phyloP scores from a whole-genome alignment of 2,113 vertebrate genomes.

The Sapajus apella region DNA sequence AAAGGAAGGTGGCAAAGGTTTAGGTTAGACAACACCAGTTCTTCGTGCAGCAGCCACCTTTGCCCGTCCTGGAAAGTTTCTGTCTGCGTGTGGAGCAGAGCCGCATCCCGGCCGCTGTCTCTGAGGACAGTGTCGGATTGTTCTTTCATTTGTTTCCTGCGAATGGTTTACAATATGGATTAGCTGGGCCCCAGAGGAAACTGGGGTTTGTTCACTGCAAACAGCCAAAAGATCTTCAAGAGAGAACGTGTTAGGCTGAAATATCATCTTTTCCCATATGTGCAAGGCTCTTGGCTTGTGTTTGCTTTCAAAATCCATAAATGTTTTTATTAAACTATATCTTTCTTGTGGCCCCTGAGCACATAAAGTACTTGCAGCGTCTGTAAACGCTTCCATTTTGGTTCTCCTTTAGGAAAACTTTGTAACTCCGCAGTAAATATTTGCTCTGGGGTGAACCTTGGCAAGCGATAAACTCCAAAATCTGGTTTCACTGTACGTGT shows the following conservation, averaged over 20 bases:
- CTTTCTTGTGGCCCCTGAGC: conserved; percentile 56
- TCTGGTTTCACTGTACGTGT: conserved; percentile 35
- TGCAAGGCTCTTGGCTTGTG: conserved; percentile 56
- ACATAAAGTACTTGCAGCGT: neutral
- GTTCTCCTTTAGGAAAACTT: conserved; percentile 60
- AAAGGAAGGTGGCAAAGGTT: neutral
- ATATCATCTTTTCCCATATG: conserved; percentile 67
- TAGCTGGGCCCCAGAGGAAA: conserved; percentile 48
- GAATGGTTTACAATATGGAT: conserved; percentile 66
- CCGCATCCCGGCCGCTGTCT: neutral
- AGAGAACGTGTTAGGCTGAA: conserved; percentile 64
- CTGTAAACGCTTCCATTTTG: conserved; percentile 69
- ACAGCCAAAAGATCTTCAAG: conserved; percentile 41
- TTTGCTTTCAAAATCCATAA: conserved; percentile 72
- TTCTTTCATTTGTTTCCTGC: conserved; percentile 42
- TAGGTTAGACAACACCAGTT: neutral
- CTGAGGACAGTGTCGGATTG: neutral
- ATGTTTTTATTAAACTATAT: conserved; percentile 75
- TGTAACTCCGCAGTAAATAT: conserved; percentile 70
- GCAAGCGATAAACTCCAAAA: conserved; percentile 35
- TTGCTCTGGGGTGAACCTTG: conserved; percentile 64
- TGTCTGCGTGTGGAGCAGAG: neutral
- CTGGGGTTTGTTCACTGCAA: conserved; percentile 47
- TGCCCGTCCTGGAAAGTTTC: neutral
- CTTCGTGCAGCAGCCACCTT: neutral